Evolutionary conservation across 2,888 invertebrate genomes (phyloP), one percentile per base, ranked within the genome.

Genomic region (Nemapogon koenigi): DNA sequence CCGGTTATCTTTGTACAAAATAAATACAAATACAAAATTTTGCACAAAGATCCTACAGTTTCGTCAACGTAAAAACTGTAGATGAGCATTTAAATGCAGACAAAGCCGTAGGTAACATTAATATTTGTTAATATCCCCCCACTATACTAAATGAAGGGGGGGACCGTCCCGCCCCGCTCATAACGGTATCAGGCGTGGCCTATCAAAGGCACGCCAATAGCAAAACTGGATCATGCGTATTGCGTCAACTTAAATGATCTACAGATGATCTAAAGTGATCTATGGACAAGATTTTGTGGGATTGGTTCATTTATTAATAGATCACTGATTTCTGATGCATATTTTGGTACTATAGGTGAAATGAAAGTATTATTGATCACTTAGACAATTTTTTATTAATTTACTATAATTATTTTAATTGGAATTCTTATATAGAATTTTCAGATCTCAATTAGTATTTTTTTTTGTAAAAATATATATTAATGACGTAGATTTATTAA

Each of bases 121-220:
- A n/a, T n/a, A n/a, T n/a, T n/a, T n/a, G n/a, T n/a, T n/a, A n/a
- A n/a, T n/a, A n/a, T n/a, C n/a, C n/a, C n/a, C n/a, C n/a, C n/a
- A n/a, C n/a, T n/a, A n/a, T n/a, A n/a, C n/a, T n/a, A n/a, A n/a
- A 4, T 4, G 28, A 27, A 19, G 37, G 28, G 18, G 4, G 28
- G 37, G 17, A 13, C 4, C 13, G 35, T 14, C 27, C 15, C 8
- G 26, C 67, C 73, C 73, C 72, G 73, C 62, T 68, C 66, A 57
- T 73, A 72, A 73, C 76, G 72, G 75, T 70, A 62, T 70, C 42
- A 73, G 76, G 76, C 76, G 76, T 59, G 67, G 76, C 73, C 50
- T 67, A 51, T 51, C 57, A 31, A 18, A 53, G 55, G 55, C 57
- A 70, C 75, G 69, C 76, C 76, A 76, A 76, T 76, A 65, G 65